These are phyloP conservation scores for Trididemnum clinides DNA, from an alignment of 23 tunicate species.

Conservation along the genomic window DNA sequence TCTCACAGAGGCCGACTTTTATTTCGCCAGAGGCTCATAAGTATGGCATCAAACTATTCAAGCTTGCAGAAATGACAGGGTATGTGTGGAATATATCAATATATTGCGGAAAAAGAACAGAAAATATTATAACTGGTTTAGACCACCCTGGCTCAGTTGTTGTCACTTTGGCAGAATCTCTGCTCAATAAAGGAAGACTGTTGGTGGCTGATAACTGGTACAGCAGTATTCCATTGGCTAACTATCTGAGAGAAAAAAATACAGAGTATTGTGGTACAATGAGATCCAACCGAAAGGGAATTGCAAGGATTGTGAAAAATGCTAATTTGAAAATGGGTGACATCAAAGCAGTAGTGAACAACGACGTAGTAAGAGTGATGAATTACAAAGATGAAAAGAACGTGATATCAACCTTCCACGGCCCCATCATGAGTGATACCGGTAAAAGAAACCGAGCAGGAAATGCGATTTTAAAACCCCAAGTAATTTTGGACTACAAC, in stretches of 20 bases:
- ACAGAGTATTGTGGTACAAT: conserved; percentile 24
- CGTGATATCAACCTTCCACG: conserved; percentile 26
- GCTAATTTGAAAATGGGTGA: conserved; percentile 9
- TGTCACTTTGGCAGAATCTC: conserved; percentile 34
- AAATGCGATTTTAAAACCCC: conserved; percentile 9
- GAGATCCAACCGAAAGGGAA: conserved; percentile 6
- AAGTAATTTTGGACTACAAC: conserved; percentile 19
- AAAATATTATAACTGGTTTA: conserved; percentile 7
- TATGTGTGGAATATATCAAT: conserved; percentile 22
- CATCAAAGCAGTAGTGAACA: conserved; percentile 10
- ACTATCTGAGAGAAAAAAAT: conserved; percentile 14
- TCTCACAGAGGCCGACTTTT: conserved; percentile 27
- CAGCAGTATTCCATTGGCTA: conserved; percentile 26
- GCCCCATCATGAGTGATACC: not conserved
- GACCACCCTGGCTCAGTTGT: conserved; percentile 8
- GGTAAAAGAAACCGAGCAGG: conserved; percentile 17
- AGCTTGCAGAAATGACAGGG: conserved; percentile 33
- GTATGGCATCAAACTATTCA: conserved; percentile 28
- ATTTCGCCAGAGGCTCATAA: conserved; percentile 27
- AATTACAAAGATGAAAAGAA: conserved; percentile 22
- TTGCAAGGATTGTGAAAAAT: conserved; percentile 7
- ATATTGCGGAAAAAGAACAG: conserved; percentile 13
- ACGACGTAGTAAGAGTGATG: conserved; percentile 21
- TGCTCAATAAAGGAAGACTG: conserved; percentile 17
- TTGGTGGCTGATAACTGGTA: conserved; percentile 29